Percentiles rank a stretch among this genome's conserved stretches.
These are phyloP conservation scores for Copidosoma aretas DNA, from an alignment of 2,888 invertebrate genomes.

Conservation along the genomic window DNA sequence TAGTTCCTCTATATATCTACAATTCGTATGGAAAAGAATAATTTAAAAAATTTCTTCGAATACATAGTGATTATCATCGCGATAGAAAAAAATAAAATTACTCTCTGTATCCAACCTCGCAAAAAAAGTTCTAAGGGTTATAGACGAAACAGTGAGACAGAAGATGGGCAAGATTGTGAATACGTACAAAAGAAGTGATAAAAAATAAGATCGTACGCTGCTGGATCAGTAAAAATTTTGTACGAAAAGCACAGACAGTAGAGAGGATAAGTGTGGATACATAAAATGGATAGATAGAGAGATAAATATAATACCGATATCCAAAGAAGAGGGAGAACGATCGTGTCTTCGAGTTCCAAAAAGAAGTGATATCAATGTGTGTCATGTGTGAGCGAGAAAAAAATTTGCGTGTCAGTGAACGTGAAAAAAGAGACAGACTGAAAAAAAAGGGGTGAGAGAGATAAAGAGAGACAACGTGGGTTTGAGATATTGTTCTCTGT, in stretches of 20 bases:
- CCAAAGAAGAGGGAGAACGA: background rate
- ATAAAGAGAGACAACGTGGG: slow-evolving; percentile 30
- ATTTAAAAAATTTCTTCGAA: no score
- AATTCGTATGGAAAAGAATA: no score
- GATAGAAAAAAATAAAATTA: no score
- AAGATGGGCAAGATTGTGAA: slow-evolving; percentile 35
- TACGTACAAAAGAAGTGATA: slow-evolving; percentile 23
- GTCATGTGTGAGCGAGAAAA: background rate
- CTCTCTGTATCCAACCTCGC: slow-evolving; percentile 1
- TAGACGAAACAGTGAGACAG: slow-evolving; percentile 23
- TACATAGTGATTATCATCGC: no score
- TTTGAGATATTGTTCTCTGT: slow-evolving; percentile 21
- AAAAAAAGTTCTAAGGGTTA: slow-evolving; percentile 11
- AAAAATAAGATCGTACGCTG: slow-evolving; percentile 20
- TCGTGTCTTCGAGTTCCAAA: slow-evolving; percentile 12
- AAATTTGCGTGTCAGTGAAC: background rate
- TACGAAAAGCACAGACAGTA: slow-evolving; percentile 23
- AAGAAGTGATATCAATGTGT: slow-evolving; percentile 15
- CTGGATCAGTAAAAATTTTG: slow-evolving; percentile 27
- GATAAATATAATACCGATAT: background rate
- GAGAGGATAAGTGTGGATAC: background rate
- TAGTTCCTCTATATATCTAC: no score
- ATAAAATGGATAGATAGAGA: background rate
- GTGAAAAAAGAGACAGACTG: background rate
- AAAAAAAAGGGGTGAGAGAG: slow-evolving; percentile 6